Conservation (phyloP, 2,888 invertebrate species). For the Neuroscelio doddi region DNA sequence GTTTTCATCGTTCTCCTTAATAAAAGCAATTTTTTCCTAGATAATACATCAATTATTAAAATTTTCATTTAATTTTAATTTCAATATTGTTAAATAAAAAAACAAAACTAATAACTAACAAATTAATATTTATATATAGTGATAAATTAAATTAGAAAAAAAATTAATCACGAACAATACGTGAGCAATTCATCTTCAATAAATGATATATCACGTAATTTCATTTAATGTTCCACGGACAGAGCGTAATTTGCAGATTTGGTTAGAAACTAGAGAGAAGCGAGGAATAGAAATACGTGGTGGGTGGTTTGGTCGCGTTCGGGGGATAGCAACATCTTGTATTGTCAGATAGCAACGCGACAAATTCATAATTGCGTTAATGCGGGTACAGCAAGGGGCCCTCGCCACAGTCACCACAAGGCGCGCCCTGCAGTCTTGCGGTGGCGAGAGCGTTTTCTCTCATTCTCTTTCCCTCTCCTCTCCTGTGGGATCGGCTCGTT, state of each 20-base stretch:
- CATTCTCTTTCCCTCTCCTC: slow-evolving; percentile 27
- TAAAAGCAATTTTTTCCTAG: too few relatives aligned
- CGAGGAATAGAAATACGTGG: slow-evolving; percentile 37
- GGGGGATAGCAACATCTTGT: slow-evolving; percentile 69
- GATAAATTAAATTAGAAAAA: too few relatives aligned
- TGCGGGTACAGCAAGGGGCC: slow-evolving; percentile 62
- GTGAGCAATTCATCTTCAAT: slow-evolving; percentile 12
- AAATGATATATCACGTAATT: slow-evolving; percentile 26
- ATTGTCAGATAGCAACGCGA: slow-evolving; percentile 70
- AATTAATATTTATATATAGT: too few relatives aligned
- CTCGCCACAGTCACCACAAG: slow-evolving; percentile 65
- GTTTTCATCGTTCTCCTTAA: too few relatives aligned
- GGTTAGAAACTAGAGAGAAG: slow-evolving; percentile 36
- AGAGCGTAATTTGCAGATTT: slow-evolving; percentile 42
- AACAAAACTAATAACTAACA: too few relatives aligned
- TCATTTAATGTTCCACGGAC: slow-evolving; percentile 23
- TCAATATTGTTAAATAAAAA: too few relatives aligned
- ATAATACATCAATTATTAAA: too few relatives aligned
- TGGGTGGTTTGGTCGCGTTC: slow-evolving; percentile 47
- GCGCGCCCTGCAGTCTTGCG: slow-evolving; percentile 62
- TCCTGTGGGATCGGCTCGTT: slow-evolving; percentile 57
- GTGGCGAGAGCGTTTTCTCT: slow-evolving; percentile 53
- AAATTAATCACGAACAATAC: too few relatives aligned
- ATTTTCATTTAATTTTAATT: too few relatives aligned
- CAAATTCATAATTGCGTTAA: slow-evolving; percentile 72